phyloP scores from a whole-genome alignment of 2,797 vertebrate genomes.

The Onychomys leucogaster region DNA sequence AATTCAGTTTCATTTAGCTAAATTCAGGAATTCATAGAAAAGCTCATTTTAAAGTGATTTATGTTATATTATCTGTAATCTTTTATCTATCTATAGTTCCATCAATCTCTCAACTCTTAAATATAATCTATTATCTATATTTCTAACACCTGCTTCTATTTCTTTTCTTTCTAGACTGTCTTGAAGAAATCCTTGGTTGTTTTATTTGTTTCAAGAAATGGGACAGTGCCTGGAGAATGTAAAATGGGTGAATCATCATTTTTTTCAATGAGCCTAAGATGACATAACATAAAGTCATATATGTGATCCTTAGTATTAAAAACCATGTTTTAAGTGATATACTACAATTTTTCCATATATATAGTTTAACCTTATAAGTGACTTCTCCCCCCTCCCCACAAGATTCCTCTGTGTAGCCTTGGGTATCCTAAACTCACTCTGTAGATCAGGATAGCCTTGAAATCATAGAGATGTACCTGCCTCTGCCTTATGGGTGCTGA shows the following conservation, averaged over 20 bases:
- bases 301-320: background rate
- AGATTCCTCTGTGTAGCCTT: too few species aligned
- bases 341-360: background rate
- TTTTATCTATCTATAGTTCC: background rate
- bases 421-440: too few species aligned
- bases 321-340: background rate
- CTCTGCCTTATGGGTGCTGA: too few species aligned
- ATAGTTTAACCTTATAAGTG: background rate
- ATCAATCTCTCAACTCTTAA: background rate
- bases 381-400: background rate
- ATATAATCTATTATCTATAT: background rate
- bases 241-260: background rate
- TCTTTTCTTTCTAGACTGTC: background rate
- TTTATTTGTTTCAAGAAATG: background rate
- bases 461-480: too few species aligned
- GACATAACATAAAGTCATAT: background rate
- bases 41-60: background rate
- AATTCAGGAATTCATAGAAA: constrained; percentile 36
- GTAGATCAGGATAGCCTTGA: too few species aligned
- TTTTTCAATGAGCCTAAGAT: background rate
- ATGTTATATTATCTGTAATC: background rate
- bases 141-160: background rate
- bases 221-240: background rate
- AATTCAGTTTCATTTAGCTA: constrained; percentile 15
- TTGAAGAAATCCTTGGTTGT: background rate